phyloP scores from a whole-genome alignment of 2,888 invertebrate genomes.

The Plagiodera versicolora region DNA sequence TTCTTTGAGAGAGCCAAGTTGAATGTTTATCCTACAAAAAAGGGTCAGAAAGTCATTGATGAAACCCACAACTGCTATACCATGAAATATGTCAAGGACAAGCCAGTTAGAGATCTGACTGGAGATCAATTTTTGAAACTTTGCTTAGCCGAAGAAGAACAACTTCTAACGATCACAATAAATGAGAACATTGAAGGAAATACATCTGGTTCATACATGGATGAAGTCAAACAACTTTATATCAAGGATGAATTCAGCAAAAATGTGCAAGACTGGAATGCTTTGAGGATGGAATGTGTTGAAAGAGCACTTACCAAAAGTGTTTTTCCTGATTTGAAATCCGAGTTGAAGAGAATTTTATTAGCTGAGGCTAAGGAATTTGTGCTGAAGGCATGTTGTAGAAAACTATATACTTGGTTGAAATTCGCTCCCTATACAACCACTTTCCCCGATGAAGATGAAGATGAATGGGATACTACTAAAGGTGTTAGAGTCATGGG shows the following conservation, averaged over 20 bases:
- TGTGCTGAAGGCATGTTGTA: slow-evolving; percentile 80
- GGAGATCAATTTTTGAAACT: slow-evolving; percentile 91
- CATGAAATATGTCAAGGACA: slow-evolving; percentile 89
- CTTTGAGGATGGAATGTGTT: slow-evolving; percentile 82
- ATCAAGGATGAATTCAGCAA: slow-evolving; percentile 92
- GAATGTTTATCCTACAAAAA: slow-evolving; percentile 79
- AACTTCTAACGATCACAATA: slow-evolving; percentile 72
- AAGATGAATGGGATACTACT: slow-evolving; percentile 87
- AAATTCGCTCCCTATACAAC: slow-evolving; percentile 80
- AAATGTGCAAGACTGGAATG: slow-evolving; percentile 95
- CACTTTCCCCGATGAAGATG: slow-evolving; percentile 77
- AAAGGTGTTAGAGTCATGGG: slow-evolving; percentile 87
- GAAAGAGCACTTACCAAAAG: slow-evolving; percentile 85
- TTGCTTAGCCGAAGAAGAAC: slow-evolving; percentile 72
- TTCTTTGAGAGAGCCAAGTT: slow-evolving; percentile 88
- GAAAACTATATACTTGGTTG: slow-evolving; percentile 88
- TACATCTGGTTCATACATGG: slow-evolving; percentile 75
- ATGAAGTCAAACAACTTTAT: slow-evolving; percentile 83
- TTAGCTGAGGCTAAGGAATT: slow-evolving; percentile 86
- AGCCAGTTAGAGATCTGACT: slow-evolving; percentile 85
- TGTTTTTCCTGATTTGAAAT: slow-evolving; percentile 85
- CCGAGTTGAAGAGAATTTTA: slow-evolving; percentile 80
- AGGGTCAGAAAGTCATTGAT: slow-evolving; percentile 93
- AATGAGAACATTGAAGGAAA: slow-evolving; percentile 79
- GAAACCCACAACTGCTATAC: slow-evolving; percentile 87